Evolutionary conservation across 2,888 invertebrate genomes (phyloP).

Genomic region (Temnothorax unifasciatus): DNA sequence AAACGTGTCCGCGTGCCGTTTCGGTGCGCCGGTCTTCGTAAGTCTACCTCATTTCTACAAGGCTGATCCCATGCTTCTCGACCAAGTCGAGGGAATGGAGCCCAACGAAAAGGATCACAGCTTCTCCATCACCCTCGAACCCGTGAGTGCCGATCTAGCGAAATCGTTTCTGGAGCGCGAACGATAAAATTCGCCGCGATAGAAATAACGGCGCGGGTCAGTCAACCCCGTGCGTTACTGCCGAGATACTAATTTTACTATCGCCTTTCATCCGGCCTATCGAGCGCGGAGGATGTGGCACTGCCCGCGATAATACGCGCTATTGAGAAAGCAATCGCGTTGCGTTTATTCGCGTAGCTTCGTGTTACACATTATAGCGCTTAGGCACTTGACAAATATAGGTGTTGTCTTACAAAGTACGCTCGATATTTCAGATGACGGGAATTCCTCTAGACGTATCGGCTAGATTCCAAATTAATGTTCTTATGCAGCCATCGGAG

Average conservation of each 20-base stretch:
- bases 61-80: slow-evolving; percentile 90
- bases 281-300: slow-evolving; percentile 3
- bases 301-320: slow-evolving; percentile 18
- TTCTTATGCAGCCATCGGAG: slow-evolving; percentile 90
- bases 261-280: slow-evolving; percentile 30
- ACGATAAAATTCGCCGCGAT: slow-evolving; percentile 1
- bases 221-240: slow-evolving; percentile 2
- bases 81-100: slow-evolving; percentile 90
- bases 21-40: slow-evolving; percentile 93
- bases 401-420: neutral
- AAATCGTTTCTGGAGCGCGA: neutral
- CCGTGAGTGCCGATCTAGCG: slow-evolving; percentile 87
- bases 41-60: slow-evolving; percentile 95
- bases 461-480: slow-evolving; percentile 93
- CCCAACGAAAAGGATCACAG: slow-evolving; percentile 91
- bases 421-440: slow-evolving; percentile 87
- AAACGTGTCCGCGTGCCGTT: slow-evolving; percentile 93
- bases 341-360: neutral
- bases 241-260: slow-evolving; percentile 45
- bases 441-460: slow-evolving; percentile 92
- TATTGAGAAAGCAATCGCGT: slow-evolving; percentile 34
- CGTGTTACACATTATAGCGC: neutral
- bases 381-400: neutral
- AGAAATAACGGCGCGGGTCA: slow-evolving; percentile 25
- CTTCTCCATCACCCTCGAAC: slow-evolving; percentile 92